A percentile compares a stretch with the other conserved stretches of the same genome.
phyloP scores from a whole-genome alignment of 2,888 invertebrate genomes.

The Macroteleia sp. region DNA sequence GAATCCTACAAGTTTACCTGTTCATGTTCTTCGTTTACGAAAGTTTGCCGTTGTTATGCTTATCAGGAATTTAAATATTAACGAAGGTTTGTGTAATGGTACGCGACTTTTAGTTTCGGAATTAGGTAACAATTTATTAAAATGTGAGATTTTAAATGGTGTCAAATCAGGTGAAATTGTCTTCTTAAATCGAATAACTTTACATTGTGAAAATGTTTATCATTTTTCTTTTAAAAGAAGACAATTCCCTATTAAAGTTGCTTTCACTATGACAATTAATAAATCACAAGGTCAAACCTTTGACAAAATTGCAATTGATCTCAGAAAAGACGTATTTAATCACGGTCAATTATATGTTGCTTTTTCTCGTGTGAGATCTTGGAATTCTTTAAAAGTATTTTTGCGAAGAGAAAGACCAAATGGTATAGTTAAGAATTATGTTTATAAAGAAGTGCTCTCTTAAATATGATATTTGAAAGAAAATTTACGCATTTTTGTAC shows the following conservation, averaged over 20 bases:
- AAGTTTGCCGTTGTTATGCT: slow-evolving; percentile 21
- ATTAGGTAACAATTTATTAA: too few species aligned
- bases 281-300: slow-evolving; percentile 18
- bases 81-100: too few species aligned
- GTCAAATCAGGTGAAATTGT: slow-evolving; percentile 1
- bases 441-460: slow-evolving; percentile 38
- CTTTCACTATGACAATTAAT: slow-evolving; percentile 17
- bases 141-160: too few species aligned
- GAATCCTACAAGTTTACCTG: slow-evolving; percentile 14
- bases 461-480: too few species aligned
- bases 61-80: too few species aligned
- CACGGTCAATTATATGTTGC: too few species aligned
- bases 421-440: slow-evolving; percentile 28
- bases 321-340: too few species aligned
- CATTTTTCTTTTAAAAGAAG: not conserved
- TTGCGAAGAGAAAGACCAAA: slow-evolving; percentile 42
- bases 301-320: too few species aligned
- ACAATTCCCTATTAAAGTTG: slow-evolving; percentile 7
- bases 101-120: too few species aligned
- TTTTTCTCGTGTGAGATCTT: slow-evolving; percentile 1
- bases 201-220: slow-evolving; percentile 5
- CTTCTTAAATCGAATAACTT: slow-evolving; percentile 4
- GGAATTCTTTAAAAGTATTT: slow-evolving; percentile 4
- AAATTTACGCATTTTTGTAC: too few species aligned
- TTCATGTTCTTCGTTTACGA: slow-evolving; percentile 17